A percentile compares a stretch with the other conserved stretches of the same genome.
Evolutionary conservation across 1,140 invertebrate species (phyloP).

Genomic region (Proctacanthus coquilletti): DNA sequence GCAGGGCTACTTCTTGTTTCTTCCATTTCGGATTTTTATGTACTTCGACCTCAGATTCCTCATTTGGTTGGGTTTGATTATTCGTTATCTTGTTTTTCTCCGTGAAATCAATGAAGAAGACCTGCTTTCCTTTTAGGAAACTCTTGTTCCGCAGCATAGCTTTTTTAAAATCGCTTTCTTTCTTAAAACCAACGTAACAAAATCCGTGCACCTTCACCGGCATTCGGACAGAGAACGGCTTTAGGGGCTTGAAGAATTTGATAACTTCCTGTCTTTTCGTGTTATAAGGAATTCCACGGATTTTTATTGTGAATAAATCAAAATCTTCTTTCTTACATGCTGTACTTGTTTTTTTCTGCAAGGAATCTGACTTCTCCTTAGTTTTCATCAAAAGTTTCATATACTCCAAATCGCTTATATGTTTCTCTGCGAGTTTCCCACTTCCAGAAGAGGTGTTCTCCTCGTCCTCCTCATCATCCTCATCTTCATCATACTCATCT

Average conservation of each 20-base stretch:
- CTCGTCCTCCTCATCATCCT: constrained; percentile 19
- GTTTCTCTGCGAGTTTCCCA: constrained; percentile 41
- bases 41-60: constrained; percentile 8
- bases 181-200: constrained; percentile 79
- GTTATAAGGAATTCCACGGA: constrained; percentile 26
- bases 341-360: constrained; percentile 16
- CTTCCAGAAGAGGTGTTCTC: neutral
- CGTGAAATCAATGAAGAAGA: constrained; percentile 47
- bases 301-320: constrained; percentile 38
- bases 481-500: constrained; percentile 18
- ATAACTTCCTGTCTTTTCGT: constrained; percentile 24
- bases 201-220: constrained; percentile 67
- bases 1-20: constrained; percentile 49
- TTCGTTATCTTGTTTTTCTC: constrained; percentile 33
- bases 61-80: constrained; percentile 26
- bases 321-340: constrained; percentile 25
- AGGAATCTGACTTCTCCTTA: constrained; percentile 22
- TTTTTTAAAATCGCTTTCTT: constrained; percentile 63
- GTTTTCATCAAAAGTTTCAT: constrained; percentile 40
- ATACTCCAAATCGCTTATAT: constrained; percentile 59
- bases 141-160: constrained; percentile 75
- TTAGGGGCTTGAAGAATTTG: constrained; percentile 69
- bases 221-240: constrained; percentile 60
- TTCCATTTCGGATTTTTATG: constrained; percentile 42
- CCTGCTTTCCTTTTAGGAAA: constrained; percentile 58